Evolutionary conservation across 2,888 invertebrate species (phyloP), one percentile per base, ranked within the genome.

Genomic region (Spialia ferax): DNA sequence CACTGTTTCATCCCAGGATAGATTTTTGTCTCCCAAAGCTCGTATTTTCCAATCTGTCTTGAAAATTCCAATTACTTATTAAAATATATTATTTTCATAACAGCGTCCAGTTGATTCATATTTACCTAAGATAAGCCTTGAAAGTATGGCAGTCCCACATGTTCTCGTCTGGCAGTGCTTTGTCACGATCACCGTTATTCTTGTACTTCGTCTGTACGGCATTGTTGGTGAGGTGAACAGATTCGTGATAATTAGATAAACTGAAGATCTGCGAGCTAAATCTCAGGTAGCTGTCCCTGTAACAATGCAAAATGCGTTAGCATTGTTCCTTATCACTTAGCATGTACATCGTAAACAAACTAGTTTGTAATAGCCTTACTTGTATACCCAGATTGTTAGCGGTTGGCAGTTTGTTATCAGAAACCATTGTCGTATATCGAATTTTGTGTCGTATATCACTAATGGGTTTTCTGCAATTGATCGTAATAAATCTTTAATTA

Each of bases 351-450:
- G 18, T 55, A 38, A 42, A 62, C 32, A 59, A 61, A 48, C 22
- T 20, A 22, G 50, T 45, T 48, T 26, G 20, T 32, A 67, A 56
- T 61, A 11, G n/a, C 38, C 87, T 86, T 94, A 97, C 97, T 97
- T 97, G 93, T 98, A 99, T 94, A 99, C 96, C 98, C 98, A 99
- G 70, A 99, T 96, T 0, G 97, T 97, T 38, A 99, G 89, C 0
- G 99, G 99, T 81, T 98, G 97, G 79, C 97, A 97, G 84, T 96
- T 97, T 0, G 98, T 98, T 26, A 99, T 96, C 71, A 99, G 91
- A 89, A 99, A 99, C 99, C 99, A 99, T 88, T 99, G 99, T 5
- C 99, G 95, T 75, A 99, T 98, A 88, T 99, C 99, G 84, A 99
- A 99, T 91, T 99, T 99, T 1, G 98, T 98, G 79, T 97, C 95